Evolutionary conservation across 2,113 vertebrate species (phyloP), one percentile per base, ranked within the genome.

Genomic region (Baryphthengus martii): DNA sequence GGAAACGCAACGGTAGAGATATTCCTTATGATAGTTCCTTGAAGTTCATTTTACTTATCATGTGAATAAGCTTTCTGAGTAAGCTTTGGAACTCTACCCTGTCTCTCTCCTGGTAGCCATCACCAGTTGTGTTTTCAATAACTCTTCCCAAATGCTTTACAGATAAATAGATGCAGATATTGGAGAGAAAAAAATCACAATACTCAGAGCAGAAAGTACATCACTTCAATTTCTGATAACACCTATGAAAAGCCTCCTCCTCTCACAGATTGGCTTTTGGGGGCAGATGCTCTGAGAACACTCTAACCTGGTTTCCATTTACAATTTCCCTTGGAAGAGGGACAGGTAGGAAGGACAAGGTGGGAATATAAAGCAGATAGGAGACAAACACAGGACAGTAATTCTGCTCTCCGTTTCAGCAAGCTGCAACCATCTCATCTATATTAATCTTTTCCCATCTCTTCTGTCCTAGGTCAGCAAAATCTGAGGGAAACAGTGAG

Each of bases 41-140:
- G 16, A 59, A 67, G 13, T 39, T 86, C 29, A 21, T 75, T 86
- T 74, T 67, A 37, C 49, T 78, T 53, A 82, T 73, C 67, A 47
- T 44, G 71, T 3, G 66, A 67, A 77, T 21, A 58, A 80, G 23
- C 42, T 75, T 67, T 68, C 78, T 9, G 17, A 45, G 24, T 2
- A 19, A 71, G 49, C 45, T 81, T 14, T 80, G 89, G 47, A 75
- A 11, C 42, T 42, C 25, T 21, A 26, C 39, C 26, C 24, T 39
- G 63, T 6, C 63, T 92, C 45, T 58, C 79, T 58, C 68, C 63
- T 11, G 56, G 72, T 29, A 90, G 81, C 35, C 68, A 74, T 11
- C 86, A 80, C 73, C 93, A 95, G 90, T 80, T 90, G 70, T 21
- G 75, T 62, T 91, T 91, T 79, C 83, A 86, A 6, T 66, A 88